Evolutionary conservation across 2,888 invertebrate species (phyloP).

Genomic region (Acanthosepion pharaonis): DNA sequence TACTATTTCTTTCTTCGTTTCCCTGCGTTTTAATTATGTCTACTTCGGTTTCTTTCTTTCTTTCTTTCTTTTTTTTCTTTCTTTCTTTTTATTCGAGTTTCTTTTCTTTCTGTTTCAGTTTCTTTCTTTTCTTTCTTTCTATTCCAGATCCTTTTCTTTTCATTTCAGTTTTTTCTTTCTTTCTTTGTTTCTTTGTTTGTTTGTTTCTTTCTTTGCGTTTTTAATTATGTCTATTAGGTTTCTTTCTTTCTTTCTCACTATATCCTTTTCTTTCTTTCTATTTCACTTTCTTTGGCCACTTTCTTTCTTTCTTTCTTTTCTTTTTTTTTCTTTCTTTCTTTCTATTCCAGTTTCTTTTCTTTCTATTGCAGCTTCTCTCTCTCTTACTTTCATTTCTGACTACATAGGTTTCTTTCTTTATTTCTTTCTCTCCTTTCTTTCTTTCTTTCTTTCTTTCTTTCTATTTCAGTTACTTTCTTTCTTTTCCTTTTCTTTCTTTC

Average conservation of each 20-base stretch:
- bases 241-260: neutral
- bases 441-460: neutral
- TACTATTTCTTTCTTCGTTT: neutral
- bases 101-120: neutral
- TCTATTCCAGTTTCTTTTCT: neutral
- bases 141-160: neutral
- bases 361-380: neutral
- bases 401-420: neutral
- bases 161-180: neutral
- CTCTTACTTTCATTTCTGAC: neutral
- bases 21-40: fast-evolving
- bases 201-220: neutral
- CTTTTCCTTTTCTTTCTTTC: neutral
- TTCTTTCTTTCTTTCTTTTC: neutral
- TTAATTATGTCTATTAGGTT: too few relatives aligned
- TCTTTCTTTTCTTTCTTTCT: neutral
- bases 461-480: neutral
- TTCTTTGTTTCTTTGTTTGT: neutral
- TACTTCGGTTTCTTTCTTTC: neutral
- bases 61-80: neutral
- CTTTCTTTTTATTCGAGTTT: neutral
- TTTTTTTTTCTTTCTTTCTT: neutral
- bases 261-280: too few relatives aligned
- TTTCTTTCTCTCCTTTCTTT: neutral
- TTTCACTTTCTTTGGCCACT: too few relatives aligned